Conservation (phyloP, 2,888 invertebrate species). For the Cerceris ruficornis region DNA sequence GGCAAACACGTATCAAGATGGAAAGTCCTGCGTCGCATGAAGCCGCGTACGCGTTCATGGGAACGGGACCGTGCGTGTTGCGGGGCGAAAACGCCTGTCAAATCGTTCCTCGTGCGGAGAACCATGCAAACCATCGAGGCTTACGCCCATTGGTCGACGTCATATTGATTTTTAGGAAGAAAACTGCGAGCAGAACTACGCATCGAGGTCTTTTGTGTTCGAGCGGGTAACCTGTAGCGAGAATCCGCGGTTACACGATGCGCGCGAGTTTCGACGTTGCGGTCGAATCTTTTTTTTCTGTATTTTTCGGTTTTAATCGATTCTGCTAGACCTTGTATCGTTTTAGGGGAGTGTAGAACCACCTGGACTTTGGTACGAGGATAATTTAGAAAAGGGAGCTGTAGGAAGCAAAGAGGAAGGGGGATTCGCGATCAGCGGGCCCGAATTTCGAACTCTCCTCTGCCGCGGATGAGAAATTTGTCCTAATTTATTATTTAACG, state of each 20-base stretch:
- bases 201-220: slow-evolving; percentile 44
- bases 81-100: slow-evolving; percentile 23
- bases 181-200: slow-evolving; percentile 43
- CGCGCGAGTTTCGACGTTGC: neutral
- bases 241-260: neutral
- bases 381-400: too few relatives aligned
- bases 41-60: neutral
- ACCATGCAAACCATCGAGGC: slow-evolving; percentile 32
- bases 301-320: neutral
- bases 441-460: too few relatives aligned
- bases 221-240: neutral
- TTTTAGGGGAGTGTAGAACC: too few relatives aligned
- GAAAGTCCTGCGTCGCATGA: slow-evolving; percentile 37
- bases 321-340: too few relatives aligned
- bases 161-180: slow-evolving; percentile 55
- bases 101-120: slow-evolving; percentile 42
- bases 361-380: too few relatives aligned
- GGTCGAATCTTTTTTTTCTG: neutral
- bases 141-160: slow-evolving; percentile 44
- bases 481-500: too few relatives aligned
- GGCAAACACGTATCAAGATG: slow-evolving; percentile 47
- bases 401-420: too few relatives aligned
- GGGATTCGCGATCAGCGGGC: too few relatives aligned
- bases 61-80: slow-evolving; percentile 5
- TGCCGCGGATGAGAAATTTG: too few relatives aligned